A percentile compares a stretch with the other conserved stretches of the same genome.
These are phyloP conservation scores for Temnothorax rugatulus DNA, from an alignment of 2,888 invertebrate species.

Conservation along the genomic window DNA sequence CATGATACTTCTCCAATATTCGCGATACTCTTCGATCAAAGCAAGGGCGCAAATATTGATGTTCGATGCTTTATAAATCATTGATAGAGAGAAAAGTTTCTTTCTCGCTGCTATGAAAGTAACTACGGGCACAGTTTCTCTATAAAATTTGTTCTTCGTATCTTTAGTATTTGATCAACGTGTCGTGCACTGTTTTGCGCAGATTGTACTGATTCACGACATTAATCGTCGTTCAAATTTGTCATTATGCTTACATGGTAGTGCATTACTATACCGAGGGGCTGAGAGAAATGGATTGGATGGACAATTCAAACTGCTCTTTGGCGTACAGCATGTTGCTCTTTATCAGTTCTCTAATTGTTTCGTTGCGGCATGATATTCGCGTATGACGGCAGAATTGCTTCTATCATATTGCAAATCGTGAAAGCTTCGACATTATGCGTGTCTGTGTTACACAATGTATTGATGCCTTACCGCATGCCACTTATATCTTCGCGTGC, in stretches of 20 bases:
- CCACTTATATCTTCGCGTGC: slow-evolving; percentile 14
- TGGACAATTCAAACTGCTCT: slow-evolving; percentile 4
- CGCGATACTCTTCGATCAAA: not conserved
- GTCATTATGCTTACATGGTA: slow-evolving; percentile 26
- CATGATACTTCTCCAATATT: not conserved
- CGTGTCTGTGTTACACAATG: slow-evolving; percentile 63
- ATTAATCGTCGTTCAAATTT: slow-evolving; percentile 1
- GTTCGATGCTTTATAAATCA: not conserved
- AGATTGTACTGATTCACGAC: slow-evolving; percentile 9
- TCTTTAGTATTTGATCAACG: not conserved
- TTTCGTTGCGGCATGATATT: not conserved
- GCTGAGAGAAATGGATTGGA: not conserved
- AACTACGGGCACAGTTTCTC: not conserved
- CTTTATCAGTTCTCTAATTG: not conserved
- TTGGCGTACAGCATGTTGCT: not conserved
- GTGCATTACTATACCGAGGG: not conserved
- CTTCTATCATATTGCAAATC: slow-evolving; percentile 49
- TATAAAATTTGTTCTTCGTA: slow-evolving; percentile 8
- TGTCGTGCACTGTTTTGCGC: not conserved
- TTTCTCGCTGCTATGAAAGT: not conserved
- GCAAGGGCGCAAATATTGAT: not conserved
- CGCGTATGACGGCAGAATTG: not conserved
- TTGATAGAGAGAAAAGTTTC: not conserved
- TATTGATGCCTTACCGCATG: slow-evolving; percentile 35
- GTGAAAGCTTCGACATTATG: slow-evolving; percentile 65